Evolutionary conservation across 1,140 invertebrate species (phyloP), one percentile per base, ranked within the genome.

Genomic region (Platyscapa corneri): DNA sequence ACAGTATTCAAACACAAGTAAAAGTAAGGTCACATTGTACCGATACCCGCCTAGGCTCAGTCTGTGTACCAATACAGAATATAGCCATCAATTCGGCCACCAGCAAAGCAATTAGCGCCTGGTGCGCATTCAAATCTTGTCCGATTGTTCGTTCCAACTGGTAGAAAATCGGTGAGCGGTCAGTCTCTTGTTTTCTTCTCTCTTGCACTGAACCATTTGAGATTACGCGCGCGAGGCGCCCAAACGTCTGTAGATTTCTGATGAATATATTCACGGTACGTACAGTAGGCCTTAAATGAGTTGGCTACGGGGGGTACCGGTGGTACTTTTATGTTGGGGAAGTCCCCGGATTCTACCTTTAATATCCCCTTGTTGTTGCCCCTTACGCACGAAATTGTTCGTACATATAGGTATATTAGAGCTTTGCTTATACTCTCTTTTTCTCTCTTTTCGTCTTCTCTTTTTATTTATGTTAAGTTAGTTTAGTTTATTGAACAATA

Each of bases 21-120:
- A 10, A 34, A 34, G 65, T 30, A 16, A 53, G 20, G 67, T 72
- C 18, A 18, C 39, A 72, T 72, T 72, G 20, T 39, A 18, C 70
- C 37, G 39, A 20, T 74, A 42, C 70, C 39, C 39, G 39, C 27
- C 70, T 42, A 23, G 1, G 27, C 37, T 42, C 3, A 32, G 23
- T 0, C 37, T 74, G 37, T 8, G 23, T 12, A 14, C 37, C 70
- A 74, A 74, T 74, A 42, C 37, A n/a, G 70, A 14, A 1, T 32
- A 53, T 6, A 34, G 14, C 46, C 72, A 34, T 67, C 74, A 83
- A 83, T 67, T 30, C 56, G 39, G 82, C 82, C 82, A 83, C 82
- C 82, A 83, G 82, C 60, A 67, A 83, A 77, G 82, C 74, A 83
- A 83, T 83, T 83, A 83, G 82, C 74, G 53, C 53, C 74, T 64